phyloP scores from a whole-genome alignment of 1,140 invertebrate genomes.

The Drosophila ficusphila region DNA sequence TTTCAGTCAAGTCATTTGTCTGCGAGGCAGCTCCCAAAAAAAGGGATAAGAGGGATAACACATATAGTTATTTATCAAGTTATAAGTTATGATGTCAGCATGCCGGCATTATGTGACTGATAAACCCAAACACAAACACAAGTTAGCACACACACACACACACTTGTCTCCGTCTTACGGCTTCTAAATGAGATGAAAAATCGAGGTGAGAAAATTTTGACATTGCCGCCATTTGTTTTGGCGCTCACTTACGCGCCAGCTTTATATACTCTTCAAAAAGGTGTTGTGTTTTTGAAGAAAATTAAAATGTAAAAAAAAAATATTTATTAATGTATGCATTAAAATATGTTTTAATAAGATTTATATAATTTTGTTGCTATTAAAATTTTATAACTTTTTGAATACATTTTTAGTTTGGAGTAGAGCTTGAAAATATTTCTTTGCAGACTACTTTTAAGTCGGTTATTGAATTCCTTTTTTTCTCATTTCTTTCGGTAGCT shows the following conservation, averaged over 20 bases:
- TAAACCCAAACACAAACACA: conserved; percentile 57
- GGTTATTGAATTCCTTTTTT: no score
- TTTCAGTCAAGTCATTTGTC: conserved; percentile 77
- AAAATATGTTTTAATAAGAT: no score
- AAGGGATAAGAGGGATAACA: conserved; percentile 56
- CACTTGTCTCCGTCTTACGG: conserved; percentile 10
- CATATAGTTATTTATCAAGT: conserved; percentile 79
- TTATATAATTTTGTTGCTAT: no score
- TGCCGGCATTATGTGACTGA: conserved; percentile 77
- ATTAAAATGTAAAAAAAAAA: neutral
- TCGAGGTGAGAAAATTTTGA: conserved; percentile 77
- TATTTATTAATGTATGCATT: neutral
- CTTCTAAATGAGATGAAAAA: conserved; percentile 77
- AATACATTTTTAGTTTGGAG: no score
- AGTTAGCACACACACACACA: conserved; percentile 14
- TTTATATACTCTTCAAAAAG: neutral
- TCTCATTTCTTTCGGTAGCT: conserved; percentile 7
- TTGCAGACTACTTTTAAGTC: neutral
- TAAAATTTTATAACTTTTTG: no score
- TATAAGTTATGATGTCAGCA: conserved; percentile 83
- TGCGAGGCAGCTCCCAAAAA: conserved; percentile 31
- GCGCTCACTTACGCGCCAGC: conserved; percentile 41
- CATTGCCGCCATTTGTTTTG: conserved; percentile 65
- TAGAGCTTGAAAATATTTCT: no score
- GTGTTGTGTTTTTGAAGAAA: neutral